phyloP scores from a whole-genome alignment of 2,113 vertebrate species.

The Coryphaenoides rupestris region DNA sequence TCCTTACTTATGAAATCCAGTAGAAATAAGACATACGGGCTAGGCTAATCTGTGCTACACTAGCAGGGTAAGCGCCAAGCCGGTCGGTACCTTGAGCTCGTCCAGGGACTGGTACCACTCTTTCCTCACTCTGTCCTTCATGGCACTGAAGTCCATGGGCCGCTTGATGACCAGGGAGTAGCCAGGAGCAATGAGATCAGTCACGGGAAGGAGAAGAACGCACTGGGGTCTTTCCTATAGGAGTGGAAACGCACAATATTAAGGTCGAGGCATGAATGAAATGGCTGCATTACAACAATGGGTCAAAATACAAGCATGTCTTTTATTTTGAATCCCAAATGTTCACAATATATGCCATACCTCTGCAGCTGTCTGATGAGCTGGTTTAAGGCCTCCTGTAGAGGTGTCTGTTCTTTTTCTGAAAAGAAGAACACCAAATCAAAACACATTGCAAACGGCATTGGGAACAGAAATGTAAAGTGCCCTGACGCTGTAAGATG shows the following conservation, averaged over 20 bases:
- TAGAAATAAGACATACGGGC: no score
- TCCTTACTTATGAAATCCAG: no score
- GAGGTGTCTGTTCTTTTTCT: conserved; percentile 91
- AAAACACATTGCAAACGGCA: background rate
- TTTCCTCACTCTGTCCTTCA: conserved; percentile 95
- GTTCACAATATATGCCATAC: conserved; percentile 53
- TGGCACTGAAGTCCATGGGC: conserved; percentile 97
- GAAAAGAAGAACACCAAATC: background rate
- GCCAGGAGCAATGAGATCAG: conserved; percentile 95
- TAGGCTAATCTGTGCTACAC: background rate
- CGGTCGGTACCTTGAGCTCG: conserved; percentile 85
- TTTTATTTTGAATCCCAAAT: no score
- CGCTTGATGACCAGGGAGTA: conserved; percentile 93
- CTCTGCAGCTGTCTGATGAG: conserved; percentile 94
- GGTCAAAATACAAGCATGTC: no score
- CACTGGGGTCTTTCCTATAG: conserved; percentile 92
- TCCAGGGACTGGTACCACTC: conserved; percentile 88
- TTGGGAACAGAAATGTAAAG: background rate
- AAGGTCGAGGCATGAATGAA: background rate
- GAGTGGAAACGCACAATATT: conserved; percentile 7
- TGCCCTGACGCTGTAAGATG: background rate
- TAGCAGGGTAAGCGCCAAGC: background rate
- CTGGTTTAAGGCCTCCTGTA: conserved; percentile 93
- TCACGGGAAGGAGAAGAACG: conserved; percentile 98
- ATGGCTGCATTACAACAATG: no score